Evolutionary conservation across 2,797 vertebrate species (phyloP), one percentile per base, ranked within the genome.

Genomic region (Spinibarbus caldwelli): DNA sequence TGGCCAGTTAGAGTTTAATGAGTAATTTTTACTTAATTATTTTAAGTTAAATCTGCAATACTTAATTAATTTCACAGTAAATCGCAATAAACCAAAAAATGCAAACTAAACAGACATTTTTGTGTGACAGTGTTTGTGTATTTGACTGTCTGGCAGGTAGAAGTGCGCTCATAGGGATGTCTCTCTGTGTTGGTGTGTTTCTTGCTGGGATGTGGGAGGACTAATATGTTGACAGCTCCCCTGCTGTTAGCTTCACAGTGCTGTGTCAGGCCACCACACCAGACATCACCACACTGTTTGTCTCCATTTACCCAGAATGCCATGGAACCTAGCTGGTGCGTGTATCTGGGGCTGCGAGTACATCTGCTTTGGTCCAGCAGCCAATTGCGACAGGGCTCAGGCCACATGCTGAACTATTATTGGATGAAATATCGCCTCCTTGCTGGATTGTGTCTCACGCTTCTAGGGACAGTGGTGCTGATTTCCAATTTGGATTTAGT

Each of bases 181-280:
- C 62, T 82, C 62, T 54, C 85, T 87, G 83, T 75, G 68, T 90
- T 75, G 82, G 77, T 72, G 84, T 87, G 90, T 88, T 72, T 86
- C 91, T 87, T 36, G 82, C 89, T 84, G 91, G 90, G 88, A 84
- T 62, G 82, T 82, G 31, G 86, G 71, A 88, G 90, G 93, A 94
- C 92, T 78, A 92, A 95, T 93, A 88, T 57, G 85, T 91, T 94
- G 93, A 93, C 92, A 86, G 93, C 89, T 87, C 85, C 91, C 88
- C 85, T 26, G 86, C 92, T 49, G 79, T 90, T 83, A 73, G 88
- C 2, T 85, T 47, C 83, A 89, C 62, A 59, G 92, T 93, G 94
- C 93, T 93, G 93, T 89, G 93, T 94, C 93, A 93, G 92, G 91
- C 86, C 90, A 75, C 62, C 41, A 68, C 70, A 89, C 90, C 91